Evolutionary conservation across 2,888 invertebrate genomes (phyloP).

Genomic region (Tipula lateralis): DNA sequence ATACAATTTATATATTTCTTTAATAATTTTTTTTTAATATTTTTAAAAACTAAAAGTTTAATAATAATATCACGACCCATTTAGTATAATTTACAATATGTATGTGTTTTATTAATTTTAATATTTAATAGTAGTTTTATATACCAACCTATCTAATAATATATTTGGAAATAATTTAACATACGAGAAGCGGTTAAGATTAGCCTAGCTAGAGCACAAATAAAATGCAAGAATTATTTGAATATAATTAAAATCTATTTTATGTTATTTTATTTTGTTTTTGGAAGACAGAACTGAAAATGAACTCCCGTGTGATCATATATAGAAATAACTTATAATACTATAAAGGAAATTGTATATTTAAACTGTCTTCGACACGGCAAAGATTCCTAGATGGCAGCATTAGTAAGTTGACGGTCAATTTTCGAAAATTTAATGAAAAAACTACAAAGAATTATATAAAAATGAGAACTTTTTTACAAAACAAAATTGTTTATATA

Average conservation of each 20-base stretch:
- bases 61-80: conserved; percentile 15
- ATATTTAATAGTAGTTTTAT: background rate
- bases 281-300: background rate
- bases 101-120: background rate
- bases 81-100: background rate
- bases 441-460: too few relatives aligned
- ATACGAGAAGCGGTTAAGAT: background rate
- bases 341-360: too few relatives aligned
- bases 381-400: too few relatives aligned
- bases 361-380: too few relatives aligned
- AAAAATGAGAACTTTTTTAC: too few relatives aligned
- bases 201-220: conserved; percentile 2
- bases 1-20: background rate
- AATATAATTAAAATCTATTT: background rate
- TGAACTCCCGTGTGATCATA: background rate
- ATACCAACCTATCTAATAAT: background rate
- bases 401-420: too few relatives aligned
- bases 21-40: background rate
- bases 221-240: background rate
- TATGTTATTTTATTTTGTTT: background rate
- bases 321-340: background rate
- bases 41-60: conserved; percentile 14
- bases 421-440: too few relatives aligned
- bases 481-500: too few relatives aligned
- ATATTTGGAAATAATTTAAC: background rate